These are phyloP conservation scores for Corydoras maculifer DNA, from an alignment of 2,113 vertebrate genomes.

Conservation along the genomic window DNA sequence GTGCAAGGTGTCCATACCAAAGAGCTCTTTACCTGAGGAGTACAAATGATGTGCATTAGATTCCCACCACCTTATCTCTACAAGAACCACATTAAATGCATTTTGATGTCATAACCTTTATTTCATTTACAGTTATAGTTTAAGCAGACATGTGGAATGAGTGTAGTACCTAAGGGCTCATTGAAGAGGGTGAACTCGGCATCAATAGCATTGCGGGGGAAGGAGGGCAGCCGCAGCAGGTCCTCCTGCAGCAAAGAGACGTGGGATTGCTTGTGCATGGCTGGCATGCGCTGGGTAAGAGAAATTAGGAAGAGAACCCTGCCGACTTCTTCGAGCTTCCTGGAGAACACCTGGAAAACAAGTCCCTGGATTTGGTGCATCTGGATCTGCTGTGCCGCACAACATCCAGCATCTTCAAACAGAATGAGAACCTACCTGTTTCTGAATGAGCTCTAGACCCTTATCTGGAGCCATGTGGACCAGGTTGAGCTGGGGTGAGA, in stretches of 20 bases:
- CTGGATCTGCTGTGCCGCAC: too few species aligned
- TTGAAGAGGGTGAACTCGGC: slow-evolving; percentile 94
- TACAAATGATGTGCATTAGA: neutral
- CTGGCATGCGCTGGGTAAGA: slow-evolving; percentile 89
- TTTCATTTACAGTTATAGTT: too few species aligned
- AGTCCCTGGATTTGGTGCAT: neutral
- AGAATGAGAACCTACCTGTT: slow-evolving; percentile 70
- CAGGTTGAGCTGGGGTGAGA: slow-evolving; percentile 94
- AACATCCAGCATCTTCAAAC: too few species aligned
- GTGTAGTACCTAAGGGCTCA: slow-evolving; percentile 78
- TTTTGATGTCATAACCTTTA: too few species aligned
- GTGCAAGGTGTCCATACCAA: slow-evolving; percentile 93
- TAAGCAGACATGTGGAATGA: neutral
- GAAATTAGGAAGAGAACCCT: slow-evolving; percentile 94
- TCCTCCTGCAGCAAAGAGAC: slow-evolving; percentile 97
- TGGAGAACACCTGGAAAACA: slow-evolving; percentile 80
- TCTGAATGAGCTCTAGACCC: slow-evolving; percentile 96
- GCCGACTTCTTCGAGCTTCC: slow-evolving; percentile 94
- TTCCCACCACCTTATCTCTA: neutral
- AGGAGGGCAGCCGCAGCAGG: slow-evolving; percentile 90
- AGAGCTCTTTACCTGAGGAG: slow-evolving; percentile 86
- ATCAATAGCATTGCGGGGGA: slow-evolving; percentile 91
- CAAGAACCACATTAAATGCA: too few species aligned
- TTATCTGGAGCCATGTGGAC: slow-evolving; percentile 96
- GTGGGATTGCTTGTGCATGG: slow-evolving; percentile 92